Evolutionary conservation across 1,140 invertebrate genomes (phyloP), one percentile per base, ranked within the genome.

Genomic region (Trichonephila clavipes): DNA sequence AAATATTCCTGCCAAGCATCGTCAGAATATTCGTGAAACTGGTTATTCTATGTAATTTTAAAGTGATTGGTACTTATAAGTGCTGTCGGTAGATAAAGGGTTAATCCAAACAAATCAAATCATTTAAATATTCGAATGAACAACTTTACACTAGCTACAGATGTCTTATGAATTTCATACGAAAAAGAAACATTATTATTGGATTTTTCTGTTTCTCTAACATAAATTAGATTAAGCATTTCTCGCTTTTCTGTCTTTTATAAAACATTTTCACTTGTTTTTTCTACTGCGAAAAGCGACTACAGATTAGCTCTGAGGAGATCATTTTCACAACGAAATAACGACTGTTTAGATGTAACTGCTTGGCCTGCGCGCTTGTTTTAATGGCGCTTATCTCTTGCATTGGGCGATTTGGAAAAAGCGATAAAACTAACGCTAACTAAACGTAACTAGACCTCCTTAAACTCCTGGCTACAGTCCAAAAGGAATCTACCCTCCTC

Each of bases 301-400:
- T 19, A 34, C 28, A 8, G 72, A 77, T 77, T 77, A 77, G 28
- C 72, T 77, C 19, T 44, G 40, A 58, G 82, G 3, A 58, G 82
- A 59, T n/a, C 44, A 59, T 59, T 58, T 58, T 51, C 82, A 58
- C 82, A 85, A 24, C 24, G 21, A 58, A 85, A 85, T 58, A 85
- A 85, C 44, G 44, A 85, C 58, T 51, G 82, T 58, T 85, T 85
- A 85, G 58, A 8, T 59, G 58, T 77, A 77, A 85, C 58, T 59
- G 82, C 21, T 58, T 58, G 58, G 21, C n/a, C 44, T n/a, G n/a
- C 21, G 24, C 24, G 44, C 82, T 85, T 85, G 82, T 85, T 85
- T 85, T 58, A 85, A 85, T 85, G 82, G 82, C 21, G 40, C 40
- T 59, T 58, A 85, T 85, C 44, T 85, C 82, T 85, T 85, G 58